A percentile compares a stretch with the other conserved stretches of the same genome.
phyloP scores from a whole-genome alignment of 2,113 vertebrate species.

The Perccottus glenii region DNA sequence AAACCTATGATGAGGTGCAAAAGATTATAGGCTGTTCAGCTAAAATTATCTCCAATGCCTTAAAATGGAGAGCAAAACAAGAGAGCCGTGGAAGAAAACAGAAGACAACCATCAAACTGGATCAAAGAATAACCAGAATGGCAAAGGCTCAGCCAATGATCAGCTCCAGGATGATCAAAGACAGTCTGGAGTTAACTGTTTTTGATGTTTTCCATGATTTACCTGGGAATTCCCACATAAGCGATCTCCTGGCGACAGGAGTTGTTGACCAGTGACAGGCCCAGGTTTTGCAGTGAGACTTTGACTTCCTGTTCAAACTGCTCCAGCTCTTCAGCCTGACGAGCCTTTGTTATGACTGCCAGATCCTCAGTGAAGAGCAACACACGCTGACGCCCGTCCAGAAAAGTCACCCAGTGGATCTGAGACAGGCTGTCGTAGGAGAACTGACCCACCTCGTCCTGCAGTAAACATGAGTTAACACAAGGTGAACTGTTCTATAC shows the following conservation, averaged over 20 bases:
- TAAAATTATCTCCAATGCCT: no score
- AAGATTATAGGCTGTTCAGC: no score
- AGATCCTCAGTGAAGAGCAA: slow-evolving; percentile 95
- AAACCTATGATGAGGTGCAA: no score
- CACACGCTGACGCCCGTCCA: slow-evolving; percentile 93
- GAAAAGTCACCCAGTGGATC: slow-evolving; percentile 95
- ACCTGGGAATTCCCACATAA: slow-evolving; percentile 95
- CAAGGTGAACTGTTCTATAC: no score
- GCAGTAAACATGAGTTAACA: background rate
- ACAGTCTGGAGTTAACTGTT: no score
- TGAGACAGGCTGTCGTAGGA: slow-evolving; percentile 83
- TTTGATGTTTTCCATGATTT: slow-evolving; percentile 13
- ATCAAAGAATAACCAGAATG: no score
- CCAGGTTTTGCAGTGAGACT: slow-evolving; percentile 90
- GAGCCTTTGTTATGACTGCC: slow-evolving; percentile 89
- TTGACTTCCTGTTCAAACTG: slow-evolving; percentile 90
- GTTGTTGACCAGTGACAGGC: slow-evolving; percentile 93
- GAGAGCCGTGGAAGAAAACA: no score
- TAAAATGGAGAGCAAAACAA: no score
- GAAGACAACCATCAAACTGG: no score
- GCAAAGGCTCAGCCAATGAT: no score
- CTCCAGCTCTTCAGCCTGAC: slow-evolving; percentile 93
- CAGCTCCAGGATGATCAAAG: no score
- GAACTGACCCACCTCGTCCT: slow-evolving; percentile 94
- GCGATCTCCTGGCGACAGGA: slow-evolving; percentile 89